phyloP scores from a whole-genome alignment of 35 echinoderm and acorn worm genomes.

The Amphiura filiformis region DNA sequence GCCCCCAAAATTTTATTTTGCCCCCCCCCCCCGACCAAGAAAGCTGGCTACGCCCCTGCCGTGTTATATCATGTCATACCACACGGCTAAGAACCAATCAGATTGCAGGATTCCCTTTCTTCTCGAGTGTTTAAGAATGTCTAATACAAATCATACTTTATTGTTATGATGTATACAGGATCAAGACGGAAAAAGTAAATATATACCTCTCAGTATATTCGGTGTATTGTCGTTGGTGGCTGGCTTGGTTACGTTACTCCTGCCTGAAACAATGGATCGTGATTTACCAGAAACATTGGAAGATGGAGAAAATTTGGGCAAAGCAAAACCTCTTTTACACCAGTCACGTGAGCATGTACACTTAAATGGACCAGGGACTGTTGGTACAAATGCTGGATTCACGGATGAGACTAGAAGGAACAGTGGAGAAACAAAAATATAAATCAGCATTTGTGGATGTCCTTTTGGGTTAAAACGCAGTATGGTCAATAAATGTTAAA shows the following conservation, averaged over 20 bases:
- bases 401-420: not conserved
- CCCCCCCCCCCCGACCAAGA: too few relatives aligned
- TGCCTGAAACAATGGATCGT: slow-evolving; percentile 23
- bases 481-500: too few relatives aligned
- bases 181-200: not conserved
- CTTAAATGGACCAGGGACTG: not conserved
- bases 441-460: too few relatives aligned
- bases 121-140: too few relatives aligned
- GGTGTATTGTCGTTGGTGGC: slow-evolving; percentile 17
- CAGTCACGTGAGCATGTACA: not conserved
- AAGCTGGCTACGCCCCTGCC: too few relatives aligned
- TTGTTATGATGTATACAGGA: too few relatives aligned
- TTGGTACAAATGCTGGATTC: not conserved
- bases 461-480: too few relatives aligned
- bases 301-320: slow-evolving; percentile 21
- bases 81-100: too few relatives aligned
- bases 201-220: slow-evolving; percentile 18
- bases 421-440: not conserved
- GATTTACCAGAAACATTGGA: slow-evolving; percentile 29
- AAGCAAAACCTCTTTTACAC: not conserved
- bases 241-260: not conserved
- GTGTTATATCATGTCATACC: too few relatives aligned
- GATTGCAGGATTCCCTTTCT: too few relatives aligned
- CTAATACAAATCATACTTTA: too few relatives aligned
- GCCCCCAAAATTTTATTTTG: too few relatives aligned